Conservation (phyloP, 2,888 invertebrate species). For the Aphodius sticticus region DNA sequence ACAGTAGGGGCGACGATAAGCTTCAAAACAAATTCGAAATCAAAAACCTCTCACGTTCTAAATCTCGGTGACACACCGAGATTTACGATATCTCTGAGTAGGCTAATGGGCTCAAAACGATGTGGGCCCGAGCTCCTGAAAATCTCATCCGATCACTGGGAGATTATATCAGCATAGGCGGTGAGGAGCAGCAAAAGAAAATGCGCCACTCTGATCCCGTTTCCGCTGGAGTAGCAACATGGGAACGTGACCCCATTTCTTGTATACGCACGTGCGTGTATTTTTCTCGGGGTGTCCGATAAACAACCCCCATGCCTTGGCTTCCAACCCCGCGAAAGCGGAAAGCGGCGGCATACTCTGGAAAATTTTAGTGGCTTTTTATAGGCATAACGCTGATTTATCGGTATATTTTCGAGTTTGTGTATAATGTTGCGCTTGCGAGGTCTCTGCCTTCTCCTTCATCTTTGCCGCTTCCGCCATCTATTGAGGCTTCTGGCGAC, state of each 20-base stretch:
- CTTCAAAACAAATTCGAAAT: not conserved
- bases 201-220: not conserved
- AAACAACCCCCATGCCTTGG: not conserved
- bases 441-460: not conserved
- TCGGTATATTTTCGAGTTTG: not conserved
- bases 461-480: not conserved
- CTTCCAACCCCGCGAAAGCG: not conserved
- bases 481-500: not conserved
- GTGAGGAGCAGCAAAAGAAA: not conserved
- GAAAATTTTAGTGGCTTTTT: slow-evolving; percentile 4
- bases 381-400: slow-evolving; percentile 4
- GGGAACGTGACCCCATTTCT: slow-evolving; percentile 4
- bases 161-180: slow-evolving; percentile 4
- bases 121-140: not conserved
- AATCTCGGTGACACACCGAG: not conserved
- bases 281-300: not conserved
- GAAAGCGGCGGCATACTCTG: not conserved
- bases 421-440: not conserved
- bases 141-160: not conserved
- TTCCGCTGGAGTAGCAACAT: not conserved
- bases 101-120: not conserved
- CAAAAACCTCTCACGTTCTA: not conserved
- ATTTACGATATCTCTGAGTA: slow-evolving; percentile 4
- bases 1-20: not conserved
- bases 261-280: not conserved